Evolutionary conservation across 2,113 vertebrate species (phyloP), one percentile per base, ranked within the genome.

Genomic region (Bos indicus): DNA sequence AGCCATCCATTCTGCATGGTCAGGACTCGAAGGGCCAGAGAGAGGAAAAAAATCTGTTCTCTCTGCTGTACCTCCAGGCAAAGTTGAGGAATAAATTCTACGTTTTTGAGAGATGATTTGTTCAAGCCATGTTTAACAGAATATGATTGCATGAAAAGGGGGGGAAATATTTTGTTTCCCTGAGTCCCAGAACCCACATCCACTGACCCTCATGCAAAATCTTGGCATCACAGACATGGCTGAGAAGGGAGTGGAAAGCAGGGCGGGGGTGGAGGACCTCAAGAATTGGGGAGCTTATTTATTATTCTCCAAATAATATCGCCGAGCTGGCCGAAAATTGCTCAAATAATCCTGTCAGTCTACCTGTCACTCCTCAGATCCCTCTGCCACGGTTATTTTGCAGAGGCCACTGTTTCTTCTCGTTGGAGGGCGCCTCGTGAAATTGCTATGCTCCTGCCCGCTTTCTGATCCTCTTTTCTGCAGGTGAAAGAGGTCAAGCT

Each of bases 1-100:
- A 99, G 99, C 99, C 99, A 99, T 99, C 99, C 99, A 99, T 99
- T 99, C 99, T 99, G 99, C 99, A 99, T 99, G 99, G 99, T 99
- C 99, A 99, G 99, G 98, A 99, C 99, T 99, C 99, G 98, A 97
- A 99, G 99, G 99, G 98, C 99, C 98, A 98, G 98, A 98, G 97
- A 98, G 89, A 98, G 52, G 97, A 74, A 97, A 98, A 98, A 99
- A 99, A 98, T 99, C 99, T 99, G 98, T 98, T 99, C 99, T 99
- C 99, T 99, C 98, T 98, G 98, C 98, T 99, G 98, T 99, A 99
- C 99, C 99, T 99, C 98, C 98, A 99, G 99, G 99, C 99, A 99
- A 99, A 99, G 99, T 99, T 99, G 98, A 99, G 98, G 99, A 99
- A 99, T 99, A 99, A 98, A 99, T 99, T 99, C 98, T 98, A 98